Conservation (phyloP, 1,140 invertebrate genomes). For the Nephotettix cincticeps region DNA sequence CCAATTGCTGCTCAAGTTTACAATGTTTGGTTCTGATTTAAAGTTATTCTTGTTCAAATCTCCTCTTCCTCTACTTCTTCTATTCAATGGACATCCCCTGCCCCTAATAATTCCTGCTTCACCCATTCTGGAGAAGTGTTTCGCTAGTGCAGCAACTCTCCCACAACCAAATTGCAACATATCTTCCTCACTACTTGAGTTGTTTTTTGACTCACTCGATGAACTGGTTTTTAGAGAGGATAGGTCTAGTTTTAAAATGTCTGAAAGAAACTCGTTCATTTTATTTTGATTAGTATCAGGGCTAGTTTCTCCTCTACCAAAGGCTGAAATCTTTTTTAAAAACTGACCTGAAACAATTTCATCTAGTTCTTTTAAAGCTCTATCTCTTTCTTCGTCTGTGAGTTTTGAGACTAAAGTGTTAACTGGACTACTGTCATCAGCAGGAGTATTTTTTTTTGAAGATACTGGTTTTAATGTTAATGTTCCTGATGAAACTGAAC, state of each 20-base stretch:
- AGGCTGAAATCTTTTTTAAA: slow-evolving; percentile 30
- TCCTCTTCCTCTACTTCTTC: slow-evolving; percentile 4
- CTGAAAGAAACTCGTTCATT: slow-evolving; percentile 31
- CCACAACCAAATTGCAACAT: slow-evolving; percentile 51
- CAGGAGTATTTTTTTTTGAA: neutral
- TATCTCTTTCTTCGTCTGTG: slow-evolving; percentile 51
- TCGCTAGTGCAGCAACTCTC: slow-evolving; percentile 59
- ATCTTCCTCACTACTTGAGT: slow-evolving; percentile 13
- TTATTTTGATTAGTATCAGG: neutral
- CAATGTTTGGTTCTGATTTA: slow-evolving; percentile 39
- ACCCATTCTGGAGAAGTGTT: slow-evolving; percentile 56
- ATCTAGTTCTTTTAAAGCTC: slow-evolving; percentile 54
- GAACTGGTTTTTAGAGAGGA: slow-evolving; percentile 26
- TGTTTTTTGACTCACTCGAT: slow-evolving; percentile 26
- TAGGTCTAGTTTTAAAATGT: slow-evolving; percentile 31
- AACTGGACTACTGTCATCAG: slow-evolving; percentile 6
- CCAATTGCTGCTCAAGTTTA: slow-evolving; percentile 10
- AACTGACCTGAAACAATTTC: slow-evolving; percentile 44
- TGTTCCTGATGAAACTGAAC: slow-evolving; percentile 9
- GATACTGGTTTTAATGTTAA: neutral
- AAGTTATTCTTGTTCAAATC: slow-evolving; percentile 3
- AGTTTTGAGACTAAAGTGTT: slow-evolving; percentile 36
- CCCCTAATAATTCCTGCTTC: slow-evolving; percentile 49
- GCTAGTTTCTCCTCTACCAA: slow-evolving; percentile 1
- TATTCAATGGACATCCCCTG: slow-evolving; percentile 12